These are phyloP conservation scores for Oxytorus armatus DNA, from an alignment of 2,888 invertebrate species.

Conservation along the genomic window DNA sequence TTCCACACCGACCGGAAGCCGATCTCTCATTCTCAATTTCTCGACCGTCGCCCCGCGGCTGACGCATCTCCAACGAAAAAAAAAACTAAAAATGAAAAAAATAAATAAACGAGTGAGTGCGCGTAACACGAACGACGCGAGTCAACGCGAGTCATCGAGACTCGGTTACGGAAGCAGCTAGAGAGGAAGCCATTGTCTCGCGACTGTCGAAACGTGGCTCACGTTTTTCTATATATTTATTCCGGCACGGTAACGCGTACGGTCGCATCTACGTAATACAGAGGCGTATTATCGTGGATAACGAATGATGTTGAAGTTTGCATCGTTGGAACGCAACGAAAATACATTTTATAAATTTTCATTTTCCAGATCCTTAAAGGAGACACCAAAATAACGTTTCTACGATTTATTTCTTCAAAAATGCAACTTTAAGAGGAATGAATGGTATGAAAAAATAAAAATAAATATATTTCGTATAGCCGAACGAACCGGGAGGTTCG, in stretches of 20 bases:
- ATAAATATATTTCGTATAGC: too few species aligned
- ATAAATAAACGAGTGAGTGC: not conserved
- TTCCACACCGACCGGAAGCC: constrained; percentile 49
- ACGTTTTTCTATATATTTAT: constrained; percentile 56
- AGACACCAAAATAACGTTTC: too few species aligned
- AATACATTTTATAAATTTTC: too few species aligned
- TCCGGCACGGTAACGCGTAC: constrained; percentile 29
- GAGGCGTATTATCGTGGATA: constrained; percentile 28
- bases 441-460: too few species aligned
- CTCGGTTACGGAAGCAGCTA: constrained; percentile 61
- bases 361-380: too few species aligned
- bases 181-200: constrained; percentile 74
- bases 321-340: constrained; percentile 6
- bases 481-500: too few species aligned
- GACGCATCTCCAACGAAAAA: constrained; percentile 61
- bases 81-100: not conserved
- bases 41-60: constrained; percentile 28
- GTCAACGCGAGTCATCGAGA: constrained; percentile 74
- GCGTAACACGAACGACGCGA: constrained; percentile 73
- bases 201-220: constrained; percentile 51
- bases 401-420: too few species aligned
- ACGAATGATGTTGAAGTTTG: constrained; percentile 27
- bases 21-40: constrained; percentile 65
- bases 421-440: too few species aligned
- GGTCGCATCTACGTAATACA: constrained; percentile 24